phyloP scores from a whole-genome alignment of 2,888 invertebrate genomes.

The Caprella mutica region DNA sequence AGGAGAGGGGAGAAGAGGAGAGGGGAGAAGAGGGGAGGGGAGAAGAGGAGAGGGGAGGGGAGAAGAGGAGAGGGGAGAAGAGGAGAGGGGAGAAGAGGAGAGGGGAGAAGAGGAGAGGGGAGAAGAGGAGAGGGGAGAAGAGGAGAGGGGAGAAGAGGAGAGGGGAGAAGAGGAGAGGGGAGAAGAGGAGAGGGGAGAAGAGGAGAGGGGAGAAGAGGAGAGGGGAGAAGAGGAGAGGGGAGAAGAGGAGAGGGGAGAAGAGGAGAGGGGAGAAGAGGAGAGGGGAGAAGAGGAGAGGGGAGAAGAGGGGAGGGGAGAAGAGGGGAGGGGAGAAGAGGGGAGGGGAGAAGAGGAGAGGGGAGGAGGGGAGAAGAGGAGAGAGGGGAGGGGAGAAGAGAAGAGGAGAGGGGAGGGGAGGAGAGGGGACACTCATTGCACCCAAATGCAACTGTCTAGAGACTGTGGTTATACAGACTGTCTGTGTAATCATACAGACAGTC shows the following conservation, averaged over 20 bases:
- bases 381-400: too few species aligned
- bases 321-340: background rate
- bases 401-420: too few species aligned
- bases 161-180: too few species aligned
- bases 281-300: slow-evolving; percentile 7
- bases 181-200: background rate
- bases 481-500: too few species aligned
- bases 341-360: too few species aligned
- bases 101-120: background rate
- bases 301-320: slow-evolving; percentile 7
- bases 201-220: background rate
- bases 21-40: background rate
- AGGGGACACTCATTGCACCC: too few species aligned
- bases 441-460: too few species aligned
- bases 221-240: background rate
- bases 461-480: too few species aligned
- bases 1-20: background rate
- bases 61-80: background rate
- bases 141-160: background rate
- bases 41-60: background rate
- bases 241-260: background rate
- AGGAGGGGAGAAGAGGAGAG: too few species aligned
- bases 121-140: background rate
- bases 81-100: background rate
- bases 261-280: background rate